Evolutionary conservation across 2,888 invertebrate species (phyloP), one percentile per base, ranked within the genome.

Genomic region (Adelphocoris suturalis): DNA sequence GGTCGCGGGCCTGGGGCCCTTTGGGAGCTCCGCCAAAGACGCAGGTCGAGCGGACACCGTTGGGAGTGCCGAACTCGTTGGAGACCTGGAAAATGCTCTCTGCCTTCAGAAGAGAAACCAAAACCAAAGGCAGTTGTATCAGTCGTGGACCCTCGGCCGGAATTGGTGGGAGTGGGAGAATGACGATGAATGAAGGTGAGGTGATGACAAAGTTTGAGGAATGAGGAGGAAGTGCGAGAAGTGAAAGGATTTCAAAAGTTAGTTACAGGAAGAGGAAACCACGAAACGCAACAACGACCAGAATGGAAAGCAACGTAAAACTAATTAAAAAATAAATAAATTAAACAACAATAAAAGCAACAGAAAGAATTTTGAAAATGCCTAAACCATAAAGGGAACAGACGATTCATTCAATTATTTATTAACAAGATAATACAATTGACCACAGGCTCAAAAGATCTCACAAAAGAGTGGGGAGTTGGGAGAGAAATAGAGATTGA

Each of bases 1-100:
- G 93, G 93, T 97, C 96, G 89, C 96, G 94, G 0, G 97, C 96
- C 93, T 99, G 99, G 12, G 97, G 97, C 52, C 97, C 98, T 93
- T 99, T 99, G 0, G 99, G 98, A 0, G 99, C 99, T n/a, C 99
- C 99, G 78, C 99, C 99, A 93, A 99, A 99, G 68, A 99, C 96
- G 93, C 99, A 99, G 0, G 98, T 98, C 93, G 98, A 98, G 75
- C 97, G 95, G 52, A 99, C 97, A 92, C 96, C 96, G 28, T 98
- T 97, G 90, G 96, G 96, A 90, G 97, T 95, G 84, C 99, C 98
- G 94, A 99, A 99, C 93, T 98, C 98, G 92, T 95, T 96, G 12
- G 98, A 98, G 48, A 99, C 99, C 92, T 94, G 94, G 90, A 90
- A 88, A 46, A 88, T 55, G 88, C 52, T 88, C 88, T 88, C 88